Evolutionary conservation across 2,888 invertebrate species (phyloP), one percentile per base, ranked within the genome.

Genomic region (Apodemia duryi): DNA sequence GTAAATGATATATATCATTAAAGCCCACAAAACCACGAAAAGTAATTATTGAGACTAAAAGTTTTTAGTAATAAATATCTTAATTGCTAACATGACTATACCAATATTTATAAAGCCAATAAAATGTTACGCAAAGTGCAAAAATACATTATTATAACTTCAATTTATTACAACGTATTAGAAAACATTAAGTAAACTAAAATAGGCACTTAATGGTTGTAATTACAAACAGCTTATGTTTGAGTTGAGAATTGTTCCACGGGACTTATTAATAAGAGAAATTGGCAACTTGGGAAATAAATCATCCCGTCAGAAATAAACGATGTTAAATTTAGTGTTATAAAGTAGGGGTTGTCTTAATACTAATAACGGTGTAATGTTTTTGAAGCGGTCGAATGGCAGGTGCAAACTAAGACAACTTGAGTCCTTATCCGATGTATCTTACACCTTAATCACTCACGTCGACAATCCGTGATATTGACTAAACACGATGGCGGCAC

Each of bases 341-440:
- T 85, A 80, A 85, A 85, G 83, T 74, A 79, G 77, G 79, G 83
- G 86, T 81, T 80, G 82, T 83, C 77, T 78, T 75, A 70, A 70
- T 74, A 74, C 80, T 85, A 84, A 85, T 84, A 84, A 85, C 81
- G 74, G 80, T 78, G 79, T 86, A 86, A 85, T 86, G 80, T 80
- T 46, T 46, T 46, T 13, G 46, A 46, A 46, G 46, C 46, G 46
- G 74, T 75, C 83, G 84, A 51, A 66, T 71, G 80, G 86, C 88
- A 88, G 87, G 87, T 88, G 88, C 73, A 73, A 68, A 65, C 67
- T 71, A 68, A 74, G 73, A 69, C 76, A 74, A 74, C 78, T 66
- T 70, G 69, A 68, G 76, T 74, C 77, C 77, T 71, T 69, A 69
- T 73, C 73, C 75, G 84, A 82, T 82, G 74, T 69, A 86, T 88